Evolutionary conservation across 2,888 invertebrate genomes (phyloP).

Genomic region (Diadegma fenestrale): DNA sequence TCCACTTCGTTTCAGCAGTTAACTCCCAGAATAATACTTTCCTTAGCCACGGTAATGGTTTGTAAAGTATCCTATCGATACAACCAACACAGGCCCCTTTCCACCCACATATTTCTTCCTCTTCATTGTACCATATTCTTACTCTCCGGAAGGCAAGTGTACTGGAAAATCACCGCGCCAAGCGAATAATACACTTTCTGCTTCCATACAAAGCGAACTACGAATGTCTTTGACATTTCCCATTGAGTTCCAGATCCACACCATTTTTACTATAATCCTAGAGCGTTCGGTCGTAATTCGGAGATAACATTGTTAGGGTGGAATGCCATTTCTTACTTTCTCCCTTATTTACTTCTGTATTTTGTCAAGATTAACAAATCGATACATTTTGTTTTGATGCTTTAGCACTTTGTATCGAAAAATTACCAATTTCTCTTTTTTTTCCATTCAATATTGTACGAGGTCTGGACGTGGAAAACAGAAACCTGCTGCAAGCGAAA

Average conservation of each 20-base stretch:
- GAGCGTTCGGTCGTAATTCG: background rate
- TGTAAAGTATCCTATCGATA: conserved; percentile 55
- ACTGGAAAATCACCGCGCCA: conserved; percentile 33
- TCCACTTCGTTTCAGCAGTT: conserved; percentile 60
- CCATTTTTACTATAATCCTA: conserved; percentile 22
- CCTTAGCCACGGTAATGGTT: conserved; percentile 44
- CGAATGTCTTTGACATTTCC: conserved; percentile 6
- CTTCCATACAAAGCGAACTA: conserved; percentile 4
- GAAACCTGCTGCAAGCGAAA: background rate
- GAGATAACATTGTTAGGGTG: conserved; percentile 19
- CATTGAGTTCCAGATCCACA: background rate
- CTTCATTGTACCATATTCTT: conserved; percentile 1
- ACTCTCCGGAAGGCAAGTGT: conserved; percentile 38
- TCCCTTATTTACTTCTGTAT: background rate
- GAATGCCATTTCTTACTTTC: background rate
- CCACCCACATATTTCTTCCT: conserved; percentile 20
- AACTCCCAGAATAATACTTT: conserved; percentile 46
- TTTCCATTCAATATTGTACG: background rate
- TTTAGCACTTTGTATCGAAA: background rate
- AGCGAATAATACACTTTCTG: conserved; percentile 12
- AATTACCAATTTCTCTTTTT: background rate
- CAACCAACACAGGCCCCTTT: conserved; percentile 7
- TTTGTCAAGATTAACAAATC: background rate
- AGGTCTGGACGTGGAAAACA: background rate
- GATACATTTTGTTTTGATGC: background rate